Conservation (phyloP, 2,888 invertebrate species). For the Actias luna region DNA sequence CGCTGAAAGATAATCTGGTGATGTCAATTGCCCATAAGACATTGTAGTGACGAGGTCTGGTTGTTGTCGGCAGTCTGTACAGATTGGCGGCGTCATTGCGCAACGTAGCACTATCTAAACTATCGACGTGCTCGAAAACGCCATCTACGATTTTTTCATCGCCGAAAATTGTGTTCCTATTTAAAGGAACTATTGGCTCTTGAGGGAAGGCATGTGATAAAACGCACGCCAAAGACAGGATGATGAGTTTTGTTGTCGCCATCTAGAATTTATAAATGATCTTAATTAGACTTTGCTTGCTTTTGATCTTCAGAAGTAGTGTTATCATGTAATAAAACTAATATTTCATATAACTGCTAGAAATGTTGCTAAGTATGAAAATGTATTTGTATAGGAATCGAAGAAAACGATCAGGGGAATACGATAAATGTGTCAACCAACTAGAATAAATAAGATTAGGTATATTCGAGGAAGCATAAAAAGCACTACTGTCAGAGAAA, state of each 20-base stretch:
- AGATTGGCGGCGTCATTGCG: constrained; percentile 31
- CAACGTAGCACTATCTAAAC: constrained; percentile 24
- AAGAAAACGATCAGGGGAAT: too few relatives aligned
- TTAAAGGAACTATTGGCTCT: constrained; percentile 30
- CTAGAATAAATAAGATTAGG: too few relatives aligned
- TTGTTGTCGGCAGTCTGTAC: constrained; percentile 73
- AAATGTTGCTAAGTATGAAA: too few relatives aligned
- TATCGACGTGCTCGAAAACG: constrained; percentile 56
- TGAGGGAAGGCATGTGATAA: constrained; percentile 44
- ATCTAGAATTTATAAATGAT: constrained; percentile 46
- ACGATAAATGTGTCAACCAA: too few relatives aligned
- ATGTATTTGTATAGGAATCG: too few relatives aligned
- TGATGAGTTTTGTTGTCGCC: constrained; percentile 51
- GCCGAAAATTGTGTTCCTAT: constrained; percentile 63
- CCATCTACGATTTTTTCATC: constrained; percentile 64
- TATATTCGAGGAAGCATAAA: too few relatives aligned
- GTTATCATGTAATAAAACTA: too few relatives aligned
- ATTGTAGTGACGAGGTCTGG: constrained; percentile 77
- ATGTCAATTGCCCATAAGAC: constrained; percentile 73
- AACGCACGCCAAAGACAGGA: constrained; percentile 45
- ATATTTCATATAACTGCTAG: too few relatives aligned
- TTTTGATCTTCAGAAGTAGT: not conserved
- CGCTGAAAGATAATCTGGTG: constrained; percentile 45
- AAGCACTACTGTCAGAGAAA: too few relatives aligned
- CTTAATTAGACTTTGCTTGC: not conserved